A percentile compares a stretch with the other conserved stretches of the same genome.
Conservation (phyloP, 1,140 invertebrate genomes). For the Drosophila pachea region DNA sequence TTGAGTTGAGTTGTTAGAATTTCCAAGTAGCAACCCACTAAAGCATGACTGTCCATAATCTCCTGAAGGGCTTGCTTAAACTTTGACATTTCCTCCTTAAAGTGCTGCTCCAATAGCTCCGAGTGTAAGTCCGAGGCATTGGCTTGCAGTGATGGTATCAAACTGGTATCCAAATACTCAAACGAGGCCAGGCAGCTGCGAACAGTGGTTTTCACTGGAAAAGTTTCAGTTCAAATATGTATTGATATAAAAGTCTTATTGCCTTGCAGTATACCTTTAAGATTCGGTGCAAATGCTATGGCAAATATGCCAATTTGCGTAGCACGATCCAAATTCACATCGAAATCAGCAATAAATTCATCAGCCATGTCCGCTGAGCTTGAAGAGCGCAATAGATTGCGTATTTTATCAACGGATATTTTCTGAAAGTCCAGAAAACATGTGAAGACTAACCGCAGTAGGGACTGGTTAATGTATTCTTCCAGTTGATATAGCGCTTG, state of each 20-base stretch:
- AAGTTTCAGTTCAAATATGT: background rate
- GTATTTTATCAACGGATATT: constrained; percentile 68
- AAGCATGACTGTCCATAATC: constrained; percentile 66
- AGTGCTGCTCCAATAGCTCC: constrained; percentile 70
- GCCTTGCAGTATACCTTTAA: constrained; percentile 50
- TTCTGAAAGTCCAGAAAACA: constrained; percentile 73
- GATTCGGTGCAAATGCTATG: constrained; percentile 58
- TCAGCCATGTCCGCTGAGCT: constrained; percentile 44
- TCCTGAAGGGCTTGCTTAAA: constrained; percentile 65
- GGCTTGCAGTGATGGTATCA: constrained; percentile 69
- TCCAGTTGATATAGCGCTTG: constrained; percentile 67
- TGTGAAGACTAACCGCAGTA: constrained; percentile 65
- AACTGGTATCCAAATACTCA: constrained; percentile 69
- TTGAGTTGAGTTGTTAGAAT: constrained; percentile 49
- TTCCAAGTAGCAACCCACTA: constrained; percentile 59
- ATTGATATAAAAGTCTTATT: background rate
- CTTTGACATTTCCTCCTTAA: constrained; percentile 67
- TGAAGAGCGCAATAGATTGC: constrained; percentile 41
- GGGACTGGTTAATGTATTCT: constrained; percentile 66
- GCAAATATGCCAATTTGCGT: constrained; percentile 75
- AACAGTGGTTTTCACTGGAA: constrained; percentile 68
- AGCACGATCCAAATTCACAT: constrained; percentile 74
- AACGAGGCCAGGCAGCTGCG: constrained; percentile 74
- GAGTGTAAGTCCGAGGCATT: constrained; percentile 57
- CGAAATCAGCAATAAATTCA: constrained; percentile 75